Conservation (phyloP, 2,888 invertebrate species). For the Tetranychus piercei region DNA sequence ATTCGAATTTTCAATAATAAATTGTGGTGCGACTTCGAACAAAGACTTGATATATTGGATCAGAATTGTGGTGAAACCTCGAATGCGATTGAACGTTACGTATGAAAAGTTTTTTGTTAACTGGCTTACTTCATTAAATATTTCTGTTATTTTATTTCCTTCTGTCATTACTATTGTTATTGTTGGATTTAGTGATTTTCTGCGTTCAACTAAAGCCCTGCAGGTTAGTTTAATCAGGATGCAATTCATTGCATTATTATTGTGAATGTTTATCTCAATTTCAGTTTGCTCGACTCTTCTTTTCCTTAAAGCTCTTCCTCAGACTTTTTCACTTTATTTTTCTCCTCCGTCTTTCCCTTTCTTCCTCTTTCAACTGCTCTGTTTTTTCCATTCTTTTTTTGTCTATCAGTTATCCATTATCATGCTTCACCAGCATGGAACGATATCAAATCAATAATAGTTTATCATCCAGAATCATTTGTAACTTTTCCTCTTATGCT, state of each 20-base stretch:
- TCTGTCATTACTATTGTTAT: no score
- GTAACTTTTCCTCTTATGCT: neutral
- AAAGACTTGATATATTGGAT: no score
- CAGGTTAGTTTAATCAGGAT: neutral
- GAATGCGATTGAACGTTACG: no score
- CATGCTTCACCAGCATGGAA: neutral
- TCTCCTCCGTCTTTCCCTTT: neutral
- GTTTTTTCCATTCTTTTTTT: neutral
- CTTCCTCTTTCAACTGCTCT: conserved; percentile 1
- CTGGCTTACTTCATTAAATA: no score
- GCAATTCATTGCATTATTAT: neutral
- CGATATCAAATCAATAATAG: conserved; percentile 1
- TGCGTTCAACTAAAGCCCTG: neutral
- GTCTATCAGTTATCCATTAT: neutral
- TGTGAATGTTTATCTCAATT: neutral
- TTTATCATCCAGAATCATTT: neutral
- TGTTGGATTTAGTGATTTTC: no score
- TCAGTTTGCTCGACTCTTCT: neutral
- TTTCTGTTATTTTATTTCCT: no score
- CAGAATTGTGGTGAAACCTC: no score
- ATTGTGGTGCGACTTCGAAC: no score
- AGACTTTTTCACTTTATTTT: neutral
- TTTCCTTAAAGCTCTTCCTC: neutral
- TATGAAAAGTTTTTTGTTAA: no score
- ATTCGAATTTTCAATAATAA: no score